These are phyloP conservation scores for Botia almorhae DNA, from an alignment of 2,797 vertebrate species.

Conservation along the genomic window DNA sequence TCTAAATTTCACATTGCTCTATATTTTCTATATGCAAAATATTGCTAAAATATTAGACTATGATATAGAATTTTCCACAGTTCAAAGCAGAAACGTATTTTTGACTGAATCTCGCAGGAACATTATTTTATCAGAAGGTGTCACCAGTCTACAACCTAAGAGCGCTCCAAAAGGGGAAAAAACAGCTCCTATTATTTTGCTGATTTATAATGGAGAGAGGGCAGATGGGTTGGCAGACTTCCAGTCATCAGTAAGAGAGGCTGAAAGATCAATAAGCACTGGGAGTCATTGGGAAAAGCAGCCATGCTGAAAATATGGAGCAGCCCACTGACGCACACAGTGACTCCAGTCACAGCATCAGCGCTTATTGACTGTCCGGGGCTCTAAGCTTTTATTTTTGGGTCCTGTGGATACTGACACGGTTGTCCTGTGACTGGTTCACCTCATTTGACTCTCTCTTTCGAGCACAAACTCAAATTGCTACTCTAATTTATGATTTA, in stretches of 20 bases:
- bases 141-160: constrained; percentile 13
- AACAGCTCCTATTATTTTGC: constrained; percentile 25
- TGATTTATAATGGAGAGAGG: constrained; percentile 44
- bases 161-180: neutral
- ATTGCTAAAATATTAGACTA: neutral
- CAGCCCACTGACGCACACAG: constrained; percentile 76
- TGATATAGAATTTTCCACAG: neutral
- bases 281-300: constrained; percentile 77
- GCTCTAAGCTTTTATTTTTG: constrained; percentile 63
- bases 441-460: constrained; percentile 70
- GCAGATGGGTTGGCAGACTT: constrained; percentile 37
- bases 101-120: neutral
- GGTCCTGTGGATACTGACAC: constrained; percentile 74
- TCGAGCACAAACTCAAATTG: neutral
- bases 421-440: constrained; percentile 69
- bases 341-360: constrained; percentile 65
- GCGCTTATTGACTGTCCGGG: constrained; percentile 72
- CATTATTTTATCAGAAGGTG: constrained; percentile 33
- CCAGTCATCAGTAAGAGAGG: constrained; percentile 37
- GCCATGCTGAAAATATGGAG: constrained; percentile 80
- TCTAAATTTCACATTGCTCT: neutral
- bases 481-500: neutral
- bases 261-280: constrained; percentile 53
- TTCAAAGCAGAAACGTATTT: neutral
- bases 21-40: neutral